Base-by-base conservation (phyloP, 1,140 invertebrate genomes). In the Hylyphantes graminicola region DNA sequence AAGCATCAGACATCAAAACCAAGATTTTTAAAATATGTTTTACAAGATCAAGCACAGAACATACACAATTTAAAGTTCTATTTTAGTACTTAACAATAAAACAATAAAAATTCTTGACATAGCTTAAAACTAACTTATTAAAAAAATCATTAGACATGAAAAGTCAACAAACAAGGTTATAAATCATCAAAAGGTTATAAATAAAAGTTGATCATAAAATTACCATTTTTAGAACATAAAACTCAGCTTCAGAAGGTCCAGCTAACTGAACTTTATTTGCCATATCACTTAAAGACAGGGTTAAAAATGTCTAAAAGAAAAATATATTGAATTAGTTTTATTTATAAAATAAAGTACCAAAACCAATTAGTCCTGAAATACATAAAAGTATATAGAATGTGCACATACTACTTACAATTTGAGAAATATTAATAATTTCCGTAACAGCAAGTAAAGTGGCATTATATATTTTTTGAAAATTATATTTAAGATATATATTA, bases 201-300 rank as follows among this genome's bases (percentile, higher is more conserved):
- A n/a, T n/a, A n/a, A 35, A 35, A 35, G 35, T 10, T 7, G 35
- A 7, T 5, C 7, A 53, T 7, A 77, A 21, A 87, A 86, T 86
- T 85, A 91, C 90, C 97, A 99, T 99, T 89, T 97, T 95, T 63
- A 98, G 91, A 87, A 99, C 95, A 90, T 98, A 96, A 89, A 94
- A 94, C 91, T 99, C 97, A 21, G 97, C 97, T 90, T 97, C 95
- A 17, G 92, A 91, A 12, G 96, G 94, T 78, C 94, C 93, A 48
- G 94, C 89, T 55, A 99, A 90, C 86, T 96, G 94, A 48, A 97
- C 96, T 88, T 97, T 92, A 87, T 94, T 94, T 4, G 97, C 97
- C 82, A 99, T 96, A 92, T 99, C 98, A 85, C 93, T 93, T 79
- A 99, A 91, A 51, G 96, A 98, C 68, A 99, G 91, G 0, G 97